Percentiles rank a stretch among this genome's conserved stretches.
phyloP scores from a whole-genome alignment of 2,113 vertebrate genomes.

The Octodon degus region DNA sequence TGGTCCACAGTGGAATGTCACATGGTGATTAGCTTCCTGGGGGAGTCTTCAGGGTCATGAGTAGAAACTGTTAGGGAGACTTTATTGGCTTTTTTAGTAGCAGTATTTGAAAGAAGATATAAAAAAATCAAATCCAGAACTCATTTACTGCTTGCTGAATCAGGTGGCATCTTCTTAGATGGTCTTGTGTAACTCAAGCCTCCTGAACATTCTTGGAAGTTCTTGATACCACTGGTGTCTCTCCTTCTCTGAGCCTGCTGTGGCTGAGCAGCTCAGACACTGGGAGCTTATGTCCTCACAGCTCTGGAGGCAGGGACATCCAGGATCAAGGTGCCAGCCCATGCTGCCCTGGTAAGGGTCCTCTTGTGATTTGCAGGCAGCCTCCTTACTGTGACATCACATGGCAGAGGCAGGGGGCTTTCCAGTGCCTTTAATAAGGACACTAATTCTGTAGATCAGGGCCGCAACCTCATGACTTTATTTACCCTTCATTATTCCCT shows the following conservation, averaged over 20 bases:
- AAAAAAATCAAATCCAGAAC: not conserved
- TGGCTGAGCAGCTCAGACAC: not conserved
- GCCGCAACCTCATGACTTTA: not conserved
- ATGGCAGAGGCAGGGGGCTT: accelerated
- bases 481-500: not conserved
- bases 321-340: not conserved
- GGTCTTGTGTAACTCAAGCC: not conserved
- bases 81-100: not conserved
- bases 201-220: not conserved
- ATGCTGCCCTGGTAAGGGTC: not conserved
- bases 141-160: not conserved
- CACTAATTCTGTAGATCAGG: not conserved
- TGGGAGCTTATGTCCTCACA: not conserved
- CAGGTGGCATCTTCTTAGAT: not conserved
- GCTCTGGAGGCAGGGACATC: not conserved
- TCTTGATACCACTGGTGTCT: not conserved
- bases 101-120: not conserved
- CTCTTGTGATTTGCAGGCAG: not conserved
- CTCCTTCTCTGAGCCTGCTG: not conserved
- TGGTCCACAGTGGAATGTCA: not conserved
- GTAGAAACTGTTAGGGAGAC: not conserved
- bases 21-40: not conserved
- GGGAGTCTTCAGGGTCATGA: not conserved
- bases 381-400: not conserved
- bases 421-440: not conserved